These are phyloP conservation scores for Polydesmus complanatus DNA, from an alignment of 2,888 invertebrate genomes.

Conservation along the genomic window DNA sequence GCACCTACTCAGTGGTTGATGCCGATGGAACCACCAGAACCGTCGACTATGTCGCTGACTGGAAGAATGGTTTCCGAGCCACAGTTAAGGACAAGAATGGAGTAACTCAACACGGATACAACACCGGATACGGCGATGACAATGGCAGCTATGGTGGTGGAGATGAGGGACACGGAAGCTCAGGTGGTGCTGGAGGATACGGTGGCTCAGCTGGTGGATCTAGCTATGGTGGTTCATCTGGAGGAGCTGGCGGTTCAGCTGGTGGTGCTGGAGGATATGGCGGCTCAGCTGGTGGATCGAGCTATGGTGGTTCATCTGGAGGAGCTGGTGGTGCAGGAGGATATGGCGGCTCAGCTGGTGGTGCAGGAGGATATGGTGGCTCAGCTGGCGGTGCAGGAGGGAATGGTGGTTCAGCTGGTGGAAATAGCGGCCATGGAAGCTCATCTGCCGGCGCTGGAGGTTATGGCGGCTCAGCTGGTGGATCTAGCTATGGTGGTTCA, in stretches of 20 bases:
- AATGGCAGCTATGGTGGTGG: too few relatives aligned
- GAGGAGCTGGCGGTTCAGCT: constrained; percentile 6
- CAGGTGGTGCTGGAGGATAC: background rate
- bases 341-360: constrained; percentile 7
- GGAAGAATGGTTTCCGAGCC: background rate
- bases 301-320: constrained; percentile 3
- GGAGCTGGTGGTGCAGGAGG: background rate
- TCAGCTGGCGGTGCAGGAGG: constrained; percentile 1
- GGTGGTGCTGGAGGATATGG: constrained; percentile 1
- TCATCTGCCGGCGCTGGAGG: background rate
- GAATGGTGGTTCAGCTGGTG: background rate
- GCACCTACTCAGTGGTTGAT: constrained; percentile 57
- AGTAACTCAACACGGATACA: constrained; percentile 9
- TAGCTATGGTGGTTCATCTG: constrained; percentile 1
- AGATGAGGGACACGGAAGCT: background rate
- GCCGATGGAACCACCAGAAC: constrained; percentile 57
- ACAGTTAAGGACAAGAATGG: constrained; percentile 4
- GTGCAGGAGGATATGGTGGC: background rate
- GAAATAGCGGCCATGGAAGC: background rate
- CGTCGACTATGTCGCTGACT: constrained; percentile 51
- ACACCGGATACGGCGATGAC: too few relatives aligned
- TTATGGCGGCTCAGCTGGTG: background rate
- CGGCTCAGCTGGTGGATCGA: too few relatives aligned
- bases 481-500: too few relatives aligned
- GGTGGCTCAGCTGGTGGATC: constrained; percentile 5